phyloP scores from a whole-genome alignment of 2,888 invertebrate species.

The Nomada flava region DNA sequence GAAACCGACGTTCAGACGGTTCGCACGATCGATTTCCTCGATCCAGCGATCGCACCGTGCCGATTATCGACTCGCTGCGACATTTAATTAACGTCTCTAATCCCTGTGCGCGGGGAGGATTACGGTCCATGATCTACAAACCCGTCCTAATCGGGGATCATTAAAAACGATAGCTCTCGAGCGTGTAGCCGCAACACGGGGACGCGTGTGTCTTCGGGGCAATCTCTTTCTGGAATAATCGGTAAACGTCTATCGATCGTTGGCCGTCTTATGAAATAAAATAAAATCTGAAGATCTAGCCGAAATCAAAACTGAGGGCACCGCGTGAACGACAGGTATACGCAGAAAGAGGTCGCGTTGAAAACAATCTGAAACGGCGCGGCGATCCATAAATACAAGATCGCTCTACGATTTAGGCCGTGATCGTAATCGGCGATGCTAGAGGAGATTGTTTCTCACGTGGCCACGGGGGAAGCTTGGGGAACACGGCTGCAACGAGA shows the following conservation, averaged over 20 bases:
- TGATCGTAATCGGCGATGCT: neutral
- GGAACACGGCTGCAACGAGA: slow-evolving; percentile 27
- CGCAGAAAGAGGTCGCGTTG: neutral
- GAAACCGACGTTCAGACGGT: slow-evolving; percentile 65
- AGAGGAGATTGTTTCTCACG: slow-evolving; percentile 45
- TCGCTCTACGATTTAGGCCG: neutral
- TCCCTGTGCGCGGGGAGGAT: slow-evolving; percentile 19
- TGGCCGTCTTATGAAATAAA: no score
- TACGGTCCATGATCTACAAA: slow-evolving; percentile 48
- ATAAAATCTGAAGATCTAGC: no score
- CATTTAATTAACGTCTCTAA: slow-evolving; percentile 55
- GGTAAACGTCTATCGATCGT: no score
- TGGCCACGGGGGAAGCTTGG: neutral
- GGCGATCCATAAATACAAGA: neutral
- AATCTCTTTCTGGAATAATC: neutral
- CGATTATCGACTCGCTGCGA: slow-evolving; percentile 41
- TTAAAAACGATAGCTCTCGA: slow-evolving; percentile 34
- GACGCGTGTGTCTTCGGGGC: neutral
- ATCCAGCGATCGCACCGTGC: slow-evolving; percentile 32
- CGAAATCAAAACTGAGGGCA: no score
- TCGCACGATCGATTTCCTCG: slow-evolving; percentile 70
- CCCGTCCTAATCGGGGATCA: slow-evolving; percentile 35
- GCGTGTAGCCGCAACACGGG: neutral
- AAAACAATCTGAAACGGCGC: neutral
- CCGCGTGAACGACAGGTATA: no score